Evolutionary conservation across 2,797 vertebrate species (phyloP).

Genomic region (Xenopus petersii): DNA sequence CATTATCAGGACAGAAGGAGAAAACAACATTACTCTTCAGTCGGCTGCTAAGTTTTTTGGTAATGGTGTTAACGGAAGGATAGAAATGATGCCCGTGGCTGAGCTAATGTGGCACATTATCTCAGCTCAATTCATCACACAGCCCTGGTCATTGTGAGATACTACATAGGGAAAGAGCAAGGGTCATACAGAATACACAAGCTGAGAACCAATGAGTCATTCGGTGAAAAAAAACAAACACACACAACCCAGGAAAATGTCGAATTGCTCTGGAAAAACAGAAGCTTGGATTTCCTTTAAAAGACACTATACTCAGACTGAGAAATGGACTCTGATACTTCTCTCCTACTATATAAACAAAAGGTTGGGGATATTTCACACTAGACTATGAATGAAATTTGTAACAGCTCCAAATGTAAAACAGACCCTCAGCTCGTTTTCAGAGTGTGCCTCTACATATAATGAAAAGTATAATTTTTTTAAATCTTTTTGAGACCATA

Average conservation of each 20-base stretch:
- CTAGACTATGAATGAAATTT: too few relatives aligned
- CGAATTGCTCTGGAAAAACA: conserved; percentile 20
- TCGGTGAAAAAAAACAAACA: conserved; percentile 9
- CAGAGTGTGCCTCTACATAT: too few relatives aligned
- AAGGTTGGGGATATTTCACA: not conserved
- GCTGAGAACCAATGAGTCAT: conserved; percentile 28
- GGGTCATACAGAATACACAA: conserved; percentile 37
- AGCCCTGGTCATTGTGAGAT: conserved; percentile 15
- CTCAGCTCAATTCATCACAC: conserved; percentile 26
- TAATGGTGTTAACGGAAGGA: conserved; percentile 8
- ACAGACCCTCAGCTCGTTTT: too few relatives aligned
- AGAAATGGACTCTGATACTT: conserved; percentile 4
- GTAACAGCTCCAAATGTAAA: too few relatives aligned
- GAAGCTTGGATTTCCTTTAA: conserved; percentile 13
- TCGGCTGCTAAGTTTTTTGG: not conserved
- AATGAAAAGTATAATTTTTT: too few relatives aligned
- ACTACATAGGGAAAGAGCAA: conserved; percentile 20
- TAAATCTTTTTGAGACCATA: too few relatives aligned
- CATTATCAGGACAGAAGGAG: conserved; percentile 1
- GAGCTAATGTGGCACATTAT: conserved; percentile 20
- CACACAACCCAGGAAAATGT: conserved; percentile 26
- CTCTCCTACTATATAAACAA: not conserved
- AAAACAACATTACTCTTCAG: not conserved
- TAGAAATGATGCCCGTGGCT: conserved; percentile 23
- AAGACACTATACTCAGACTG: not conserved